Evolutionary conservation across 2,113 vertebrate genomes (phyloP).

Genomic region (Mastomys coucha): DNA sequence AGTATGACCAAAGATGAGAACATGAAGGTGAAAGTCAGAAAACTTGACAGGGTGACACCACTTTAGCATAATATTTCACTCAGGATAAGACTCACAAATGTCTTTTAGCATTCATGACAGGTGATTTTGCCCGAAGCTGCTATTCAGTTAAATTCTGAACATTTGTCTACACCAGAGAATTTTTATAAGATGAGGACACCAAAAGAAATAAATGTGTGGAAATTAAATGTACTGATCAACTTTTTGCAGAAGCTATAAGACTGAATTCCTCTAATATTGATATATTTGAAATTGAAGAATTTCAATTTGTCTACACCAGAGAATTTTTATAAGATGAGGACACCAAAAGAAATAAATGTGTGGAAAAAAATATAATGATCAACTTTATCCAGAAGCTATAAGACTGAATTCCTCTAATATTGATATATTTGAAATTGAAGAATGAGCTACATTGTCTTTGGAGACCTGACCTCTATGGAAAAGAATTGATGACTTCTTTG

Average conservation of each 20-base stretch:
- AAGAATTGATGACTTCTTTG: conserved; percentile 25
- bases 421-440: conserved; percentile 57
- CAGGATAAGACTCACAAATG: conserved; percentile 15
- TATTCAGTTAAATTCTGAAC: conserved; percentile 70
- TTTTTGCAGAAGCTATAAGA: conserved; percentile 33
- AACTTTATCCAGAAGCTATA: conserved; percentile 34
- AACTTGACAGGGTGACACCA: conserved; percentile 57
- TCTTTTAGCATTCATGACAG: conserved; percentile 66
- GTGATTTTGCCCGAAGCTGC: conserved; percentile 72
- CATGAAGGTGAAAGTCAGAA: conserved; percentile 60
- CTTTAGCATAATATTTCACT: conserved; percentile 30
- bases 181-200: conserved; percentile 32
- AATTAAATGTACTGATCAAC: conserved; percentile 27
- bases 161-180: conserved; percentile 65
- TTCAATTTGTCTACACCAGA: conserved; percentile 76
- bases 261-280: conserved; percentile 62
- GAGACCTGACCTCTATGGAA: neutral
- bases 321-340: neutral
- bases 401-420: conserved; percentile 61
- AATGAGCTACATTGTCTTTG: conserved; percentile 1
- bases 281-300: conserved; percentile 4
- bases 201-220: neutral
- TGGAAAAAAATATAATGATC: conserved; percentile 10
- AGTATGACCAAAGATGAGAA: conserved; percentile 62
- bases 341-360: neutral